A percentile compares a stretch with the other conserved stretches of the same genome.
Conservation (phyloP, 2,797 vertebrate species). For the Apodemus agrarius region DNA sequence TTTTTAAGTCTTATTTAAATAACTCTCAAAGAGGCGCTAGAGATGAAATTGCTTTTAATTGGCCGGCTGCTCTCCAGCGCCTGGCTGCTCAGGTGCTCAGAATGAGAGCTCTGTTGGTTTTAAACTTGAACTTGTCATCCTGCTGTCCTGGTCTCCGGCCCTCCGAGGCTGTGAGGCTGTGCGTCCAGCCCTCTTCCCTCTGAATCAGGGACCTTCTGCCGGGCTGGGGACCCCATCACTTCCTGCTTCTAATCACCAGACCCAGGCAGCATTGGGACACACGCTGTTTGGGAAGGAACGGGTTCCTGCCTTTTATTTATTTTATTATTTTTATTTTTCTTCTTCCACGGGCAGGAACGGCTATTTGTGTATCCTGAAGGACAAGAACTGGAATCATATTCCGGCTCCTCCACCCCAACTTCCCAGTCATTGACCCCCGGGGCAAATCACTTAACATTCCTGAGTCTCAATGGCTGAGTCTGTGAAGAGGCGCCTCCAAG, state of each 20-base stretch:
- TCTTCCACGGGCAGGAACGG: neutral
- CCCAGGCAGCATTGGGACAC: neutral
- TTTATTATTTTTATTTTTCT: neutral
- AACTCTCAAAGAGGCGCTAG: constrained; percentile 69
- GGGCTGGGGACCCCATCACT: neutral
- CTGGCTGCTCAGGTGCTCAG: constrained; percentile 42
- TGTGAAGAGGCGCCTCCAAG: neutral
- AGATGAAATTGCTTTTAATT: constrained; percentile 79
- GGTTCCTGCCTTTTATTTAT: neutral
- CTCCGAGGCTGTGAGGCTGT: neutral
- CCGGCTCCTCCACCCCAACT: neutral
- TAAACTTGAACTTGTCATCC: constrained; percentile 38
- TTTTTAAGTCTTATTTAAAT: constrained; percentile 79
- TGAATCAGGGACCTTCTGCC: neutral
- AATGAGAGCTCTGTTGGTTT: constrained; percentile 56
- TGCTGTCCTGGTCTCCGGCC: neutral
- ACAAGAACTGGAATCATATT: neutral
- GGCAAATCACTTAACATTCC: constrained; percentile 44
- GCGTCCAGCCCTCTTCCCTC: neutral
- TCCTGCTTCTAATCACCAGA: neutral
- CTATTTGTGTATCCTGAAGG: neutral
- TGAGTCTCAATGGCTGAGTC: neutral
- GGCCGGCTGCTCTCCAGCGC: constrained; percentile 52
- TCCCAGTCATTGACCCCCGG: constrained; percentile 28
- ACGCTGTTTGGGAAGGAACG: neutral